A percentile compares a stretch with the other conserved stretches of the same genome.
phyloP scores from a whole-genome alignment of 2,888 invertebrate genomes.

The Hipparchia sbordonii region DNA sequence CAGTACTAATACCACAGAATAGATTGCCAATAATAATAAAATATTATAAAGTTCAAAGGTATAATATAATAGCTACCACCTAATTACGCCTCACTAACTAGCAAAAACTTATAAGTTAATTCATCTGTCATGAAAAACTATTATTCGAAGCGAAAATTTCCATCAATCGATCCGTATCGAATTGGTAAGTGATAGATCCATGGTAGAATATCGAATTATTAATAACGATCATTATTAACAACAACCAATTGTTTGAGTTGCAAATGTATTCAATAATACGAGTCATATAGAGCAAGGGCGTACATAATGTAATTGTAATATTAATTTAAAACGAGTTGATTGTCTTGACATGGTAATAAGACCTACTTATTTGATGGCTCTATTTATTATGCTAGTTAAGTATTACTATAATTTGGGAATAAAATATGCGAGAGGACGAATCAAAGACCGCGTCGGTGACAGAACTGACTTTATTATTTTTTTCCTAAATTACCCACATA shows the following conservation, averaged over 20 bases:
- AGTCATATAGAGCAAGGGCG: constrained; percentile 57
- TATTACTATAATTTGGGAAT: too few species aligned
- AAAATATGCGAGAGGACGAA: too few species aligned
- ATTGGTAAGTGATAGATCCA: constrained; percentile 50
- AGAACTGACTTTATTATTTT: too few species aligned
- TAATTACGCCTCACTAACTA: background rate
- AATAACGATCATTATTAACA: constrained; percentile 54
- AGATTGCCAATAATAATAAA: too few species aligned
- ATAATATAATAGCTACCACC: too few species aligned
- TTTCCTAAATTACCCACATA: too few species aligned
- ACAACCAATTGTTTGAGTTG: constrained; percentile 49
- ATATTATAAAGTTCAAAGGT: too few species aligned
- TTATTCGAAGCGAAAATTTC: constrained; percentile 28
- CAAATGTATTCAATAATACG: constrained; percentile 46
- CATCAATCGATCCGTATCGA: constrained; percentile 50
- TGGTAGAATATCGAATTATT: constrained; percentile 49
- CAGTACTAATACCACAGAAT: too few species aligned
- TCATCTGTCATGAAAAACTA: constrained; percentile 21
- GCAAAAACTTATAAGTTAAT: background rate
- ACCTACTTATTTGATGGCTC: constrained; percentile 20
- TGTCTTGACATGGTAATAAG: constrained; percentile 41
- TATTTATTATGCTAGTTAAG: constrained; percentile 16
- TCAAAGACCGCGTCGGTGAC: too few species aligned
- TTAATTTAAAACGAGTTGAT: constrained; percentile 38
- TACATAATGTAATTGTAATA: constrained; percentile 39